Evolutionary conservation across 2,113 vertebrate species (phyloP).

Genomic region (Pandion haliaetus): DNA sequence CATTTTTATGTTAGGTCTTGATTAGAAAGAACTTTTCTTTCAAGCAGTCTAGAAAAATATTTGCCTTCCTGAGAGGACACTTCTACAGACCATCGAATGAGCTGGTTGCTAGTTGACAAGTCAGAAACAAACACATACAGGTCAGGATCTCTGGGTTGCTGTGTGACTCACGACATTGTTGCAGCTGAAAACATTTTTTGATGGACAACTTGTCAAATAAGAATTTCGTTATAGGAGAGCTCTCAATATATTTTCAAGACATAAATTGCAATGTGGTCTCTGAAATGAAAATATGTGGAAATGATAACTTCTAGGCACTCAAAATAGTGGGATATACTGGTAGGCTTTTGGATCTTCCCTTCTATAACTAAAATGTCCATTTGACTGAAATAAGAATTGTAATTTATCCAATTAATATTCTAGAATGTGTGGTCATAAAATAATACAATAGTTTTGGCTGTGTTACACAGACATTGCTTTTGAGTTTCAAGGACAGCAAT

Average conservation of each 20-base stretch:
- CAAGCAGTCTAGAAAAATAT: not conserved
- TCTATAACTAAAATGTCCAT: not conserved
- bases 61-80: not conserved
- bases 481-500: too few relatives aligned
- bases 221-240: not conserved
- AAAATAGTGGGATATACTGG: not conserved
- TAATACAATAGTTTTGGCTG: not conserved
- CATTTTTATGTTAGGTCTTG: not conserved
- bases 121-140: not conserved
- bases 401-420: not conserved
- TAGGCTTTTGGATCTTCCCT: not conserved
- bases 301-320: not conserved
- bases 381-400: not conserved
- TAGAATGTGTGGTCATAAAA: not conserved
- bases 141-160: not conserved
- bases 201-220: not conserved
- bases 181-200: not conserved
- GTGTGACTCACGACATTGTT: not conserved
- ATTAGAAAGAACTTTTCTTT: not conserved
- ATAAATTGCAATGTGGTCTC: not conserved
- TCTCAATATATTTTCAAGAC: not conserved
- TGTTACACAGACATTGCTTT: not conserved
- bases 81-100: not conserved
- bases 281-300: not conserved
- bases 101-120: not conserved